A percentile compares a stretch with the other conserved stretches of the same genome.
Evolutionary conservation across 2,797 vertebrate genomes (phyloP).

Genomic region (Danio tinwini): DNA sequence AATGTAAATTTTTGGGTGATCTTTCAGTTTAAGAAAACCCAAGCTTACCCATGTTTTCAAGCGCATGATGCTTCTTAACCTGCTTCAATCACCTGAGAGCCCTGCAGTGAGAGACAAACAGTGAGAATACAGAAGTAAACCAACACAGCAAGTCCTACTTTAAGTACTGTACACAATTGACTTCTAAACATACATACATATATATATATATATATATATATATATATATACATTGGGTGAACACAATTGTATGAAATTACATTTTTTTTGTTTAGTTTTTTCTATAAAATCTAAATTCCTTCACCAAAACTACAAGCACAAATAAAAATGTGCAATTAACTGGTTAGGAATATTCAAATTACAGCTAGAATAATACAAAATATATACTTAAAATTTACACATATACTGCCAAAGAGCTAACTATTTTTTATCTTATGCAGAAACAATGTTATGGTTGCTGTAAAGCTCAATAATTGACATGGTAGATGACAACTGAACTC

Average conservation of each 20-base stretch:
- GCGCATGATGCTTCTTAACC: conserved; percentile 66
- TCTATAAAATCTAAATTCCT: background rate
- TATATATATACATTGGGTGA: background rate
- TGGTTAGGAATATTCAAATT: background rate
- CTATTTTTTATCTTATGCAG: conserved; percentile 25
- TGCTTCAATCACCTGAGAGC: conserved; percentile 66
- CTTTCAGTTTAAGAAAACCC: background rate
- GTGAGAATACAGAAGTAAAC: conserved; percentile 61
- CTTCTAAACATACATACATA: background rate
- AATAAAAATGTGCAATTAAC: background rate
- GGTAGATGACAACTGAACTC: conserved; percentile 43
- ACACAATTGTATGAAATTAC: background rate
- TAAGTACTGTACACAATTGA: background rate
- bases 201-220: background rate
- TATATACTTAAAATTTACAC: background rate
- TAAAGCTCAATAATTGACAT: conserved; percentile 31
- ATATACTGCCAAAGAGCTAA: background rate
- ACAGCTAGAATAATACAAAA: background rate
- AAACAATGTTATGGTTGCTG: background rate
- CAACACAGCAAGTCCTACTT: background rate
- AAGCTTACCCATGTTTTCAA: conserved; percentile 63
- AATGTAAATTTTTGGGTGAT: no score
- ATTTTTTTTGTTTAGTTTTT: background rate
- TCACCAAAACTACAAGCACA: background rate
- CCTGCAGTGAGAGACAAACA: conserved; percentile 76